A percentile compares a stretch with the other conserved stretches of the same genome.
Evolutionary conservation across 2,113 vertebrate genomes (phyloP).

Genomic region (Hippocampus mohnikei): DNA sequence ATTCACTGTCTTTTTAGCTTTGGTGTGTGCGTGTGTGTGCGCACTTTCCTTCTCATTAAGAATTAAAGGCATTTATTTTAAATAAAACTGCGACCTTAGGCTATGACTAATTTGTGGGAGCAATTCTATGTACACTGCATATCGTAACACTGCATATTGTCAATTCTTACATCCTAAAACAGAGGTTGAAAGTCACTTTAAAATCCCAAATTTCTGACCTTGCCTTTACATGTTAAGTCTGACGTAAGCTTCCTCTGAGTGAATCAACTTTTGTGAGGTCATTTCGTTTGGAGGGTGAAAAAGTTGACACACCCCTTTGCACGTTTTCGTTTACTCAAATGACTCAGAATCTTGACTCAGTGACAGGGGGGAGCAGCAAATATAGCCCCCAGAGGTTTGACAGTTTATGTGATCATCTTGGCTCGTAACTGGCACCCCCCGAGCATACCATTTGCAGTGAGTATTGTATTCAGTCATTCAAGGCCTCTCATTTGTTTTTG

Average conservation of each 20-base stretch:
- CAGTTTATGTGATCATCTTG: background rate
- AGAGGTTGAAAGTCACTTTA: background rate
- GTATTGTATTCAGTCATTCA: background rate
- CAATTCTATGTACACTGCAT: background rate
- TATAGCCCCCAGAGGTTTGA: background rate
- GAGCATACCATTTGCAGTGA: background rate
- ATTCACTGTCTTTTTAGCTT: too few relatives aligned
- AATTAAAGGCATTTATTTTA: background rate
- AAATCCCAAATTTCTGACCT: background rate
- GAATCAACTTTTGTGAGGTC: background rate
- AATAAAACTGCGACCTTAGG: background rate
- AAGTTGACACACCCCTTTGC: background rate
- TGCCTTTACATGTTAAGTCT: conserved; percentile 22
- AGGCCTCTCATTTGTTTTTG: too few relatives aligned
- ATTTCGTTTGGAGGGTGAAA: background rate
- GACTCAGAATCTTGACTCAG: background rate
- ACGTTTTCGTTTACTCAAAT: background rate
- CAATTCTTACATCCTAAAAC: background rate
- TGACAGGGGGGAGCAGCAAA: background rate
- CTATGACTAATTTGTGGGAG: background rate
- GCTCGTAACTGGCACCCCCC: background rate
- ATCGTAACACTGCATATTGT: background rate
- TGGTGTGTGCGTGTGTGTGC: too few relatives aligned
- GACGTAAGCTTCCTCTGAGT: conserved; percentile 5
- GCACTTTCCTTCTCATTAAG: too few relatives aligned